These are phyloP conservation scores for Drosophila fungiperda DNA, from an alignment of 2,888 invertebrate species.

Conservation along the genomic window DNA sequence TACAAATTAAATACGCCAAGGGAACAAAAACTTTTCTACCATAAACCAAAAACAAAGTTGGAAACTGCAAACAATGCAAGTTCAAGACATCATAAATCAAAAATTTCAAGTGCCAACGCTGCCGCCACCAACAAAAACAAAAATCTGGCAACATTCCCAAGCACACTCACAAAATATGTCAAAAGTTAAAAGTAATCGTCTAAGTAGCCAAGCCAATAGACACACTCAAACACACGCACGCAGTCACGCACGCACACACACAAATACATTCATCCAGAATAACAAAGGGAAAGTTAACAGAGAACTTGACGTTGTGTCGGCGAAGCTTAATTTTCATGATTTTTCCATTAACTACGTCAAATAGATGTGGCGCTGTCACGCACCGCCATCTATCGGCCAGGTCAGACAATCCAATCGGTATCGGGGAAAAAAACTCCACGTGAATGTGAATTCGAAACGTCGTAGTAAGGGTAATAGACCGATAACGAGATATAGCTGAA, in stretches of 20 bases:
- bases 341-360: slow-evolving; percentile 57
- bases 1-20: slow-evolving; percentile 13
- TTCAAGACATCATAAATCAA: slow-evolving; percentile 58
- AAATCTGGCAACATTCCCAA: slow-evolving; percentile 67
- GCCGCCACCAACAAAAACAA: slow-evolving; percentile 37
- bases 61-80: slow-evolving; percentile 39
- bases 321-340: slow-evolving; percentile 62
- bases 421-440: slow-evolving; percentile 44
- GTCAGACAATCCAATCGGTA: slow-evolving; percentile 22
- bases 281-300: slow-evolving; percentile 62
- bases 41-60: slow-evolving; percentile 2
- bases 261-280: slow-evolving; percentile 9
- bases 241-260: background rate
- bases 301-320: slow-evolving; percentile 36
- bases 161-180: slow-evolving; percentile 58
- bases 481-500: slow-evolving; percentile 48
- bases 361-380: slow-evolving; percentile 20
- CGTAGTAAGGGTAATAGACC: slow-evolving; percentile 57
- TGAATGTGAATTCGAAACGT: slow-evolving; percentile 53
- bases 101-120: slow-evolving; percentile 34
- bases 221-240: slow-evolving; percentile 7
- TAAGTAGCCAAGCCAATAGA: slow-evolving; percentile 50
- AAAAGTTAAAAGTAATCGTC: slow-evolving; percentile 68
- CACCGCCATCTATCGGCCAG: slow-evolving; percentile 53
- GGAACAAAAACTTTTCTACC: slow-evolving; percentile 20